Evolutionary conservation across 2,797 vertebrate genomes (phyloP), one percentile per base, ranked within the genome.

Genomic region (Hydrocynus forskahlii): DNA sequence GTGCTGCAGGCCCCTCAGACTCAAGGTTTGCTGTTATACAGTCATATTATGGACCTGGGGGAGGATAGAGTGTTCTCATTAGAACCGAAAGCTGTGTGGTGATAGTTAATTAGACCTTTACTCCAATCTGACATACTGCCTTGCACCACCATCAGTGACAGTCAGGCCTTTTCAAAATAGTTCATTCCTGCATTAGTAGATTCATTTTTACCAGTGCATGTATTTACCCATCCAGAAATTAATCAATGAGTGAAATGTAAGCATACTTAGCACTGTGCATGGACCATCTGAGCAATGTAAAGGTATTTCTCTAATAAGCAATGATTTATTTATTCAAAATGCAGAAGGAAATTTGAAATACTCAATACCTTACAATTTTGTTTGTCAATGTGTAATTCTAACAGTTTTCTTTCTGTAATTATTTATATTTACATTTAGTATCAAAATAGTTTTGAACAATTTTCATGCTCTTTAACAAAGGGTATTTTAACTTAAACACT

Each of bases 11-110:
- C 35, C 59, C 23, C 29, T 64, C 29, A 16, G 66, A 57, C 23
- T 79, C 21, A 16, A 70, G 40, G 45, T 71, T 35, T 21, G 66
- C 55, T 66, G 82, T 80, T 81, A 74, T 25, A 76, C 74, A 84
- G 72, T 63, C 60, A 60, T 40, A 77, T 29, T 29, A 52, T 38
- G 21, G 67, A 55, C 72, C 59, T 64, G 21, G 50, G 57, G 71
- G 45, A 43, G 48, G 48, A 83, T 68, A 73, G 21, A 70, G 74
- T 75, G 78, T 72, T 57, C 48, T 76, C 19, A 67, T 76, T 57
- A 71, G 45, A 67, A 50, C 38, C 40, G 45, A 50, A 62, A 21
- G 40, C 52, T 67, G 23, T 63, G 73, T 64, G 48, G 70, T 71
- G 70, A 10, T 67, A 67, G 13, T 79, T 48, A 75, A 69, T 75